Conservation (phyloP, 2,113 vertebrate genomes). For the Struthio camelus region DNA sequence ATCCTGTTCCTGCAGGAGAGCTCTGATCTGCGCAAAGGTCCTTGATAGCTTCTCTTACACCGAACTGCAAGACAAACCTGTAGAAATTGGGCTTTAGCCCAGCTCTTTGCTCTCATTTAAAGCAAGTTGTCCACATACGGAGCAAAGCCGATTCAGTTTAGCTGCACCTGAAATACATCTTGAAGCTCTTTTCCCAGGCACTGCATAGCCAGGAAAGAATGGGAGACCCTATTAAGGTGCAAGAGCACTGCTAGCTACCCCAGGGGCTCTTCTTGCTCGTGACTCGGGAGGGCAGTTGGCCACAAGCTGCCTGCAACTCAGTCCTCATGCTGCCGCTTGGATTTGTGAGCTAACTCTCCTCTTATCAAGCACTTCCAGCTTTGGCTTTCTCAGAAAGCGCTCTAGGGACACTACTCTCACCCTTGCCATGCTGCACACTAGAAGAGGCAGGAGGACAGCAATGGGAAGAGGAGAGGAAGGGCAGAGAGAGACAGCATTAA, state of each 20-base stretch:
- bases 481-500: background rate
- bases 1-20: background rate
- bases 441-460: background rate
- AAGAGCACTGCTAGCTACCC: background rate
- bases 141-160: background rate
- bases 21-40: background rate
- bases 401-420: background rate
- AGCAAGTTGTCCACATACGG: background rate
- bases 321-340: accelerated
- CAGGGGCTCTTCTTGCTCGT: background rate
- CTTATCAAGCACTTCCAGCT: background rate
- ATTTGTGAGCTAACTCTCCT: background rate
- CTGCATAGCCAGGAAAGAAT: background rate
- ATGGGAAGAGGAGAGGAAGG: background rate
- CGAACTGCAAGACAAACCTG: background rate
- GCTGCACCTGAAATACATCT: background rate
- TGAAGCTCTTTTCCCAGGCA: background rate
- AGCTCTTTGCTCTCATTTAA: background rate
- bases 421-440: background rate
- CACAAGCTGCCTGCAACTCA: background rate
- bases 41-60: accelerated
- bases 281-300: background rate
- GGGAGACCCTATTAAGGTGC: accelerated
- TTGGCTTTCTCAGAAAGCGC: background rate
- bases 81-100: background rate